Evolutionary conservation across 2,888 invertebrate genomes (phyloP).

Genomic region (Mythimna vitellina): DNA sequence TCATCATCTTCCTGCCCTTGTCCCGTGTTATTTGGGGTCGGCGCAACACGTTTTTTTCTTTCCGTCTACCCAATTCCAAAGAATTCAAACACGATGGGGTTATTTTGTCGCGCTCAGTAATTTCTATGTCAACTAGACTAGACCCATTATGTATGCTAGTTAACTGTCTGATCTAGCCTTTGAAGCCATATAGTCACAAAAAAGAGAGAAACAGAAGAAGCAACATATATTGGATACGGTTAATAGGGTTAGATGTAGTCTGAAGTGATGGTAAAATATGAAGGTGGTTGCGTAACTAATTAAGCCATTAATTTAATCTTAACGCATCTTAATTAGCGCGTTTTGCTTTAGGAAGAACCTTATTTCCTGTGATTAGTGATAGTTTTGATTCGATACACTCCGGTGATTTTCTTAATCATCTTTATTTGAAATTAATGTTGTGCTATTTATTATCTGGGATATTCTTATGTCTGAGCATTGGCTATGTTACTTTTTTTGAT

Average conservation of each 20-base stretch:
- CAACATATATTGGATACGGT: constrained; percentile 4
- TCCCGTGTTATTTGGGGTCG: too few species aligned
- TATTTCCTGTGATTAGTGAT: constrained; percentile 47
- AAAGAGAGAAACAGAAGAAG: neutral
- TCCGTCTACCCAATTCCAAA: too few species aligned
- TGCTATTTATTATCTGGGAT: neutral
- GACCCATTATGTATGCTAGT: neutral
- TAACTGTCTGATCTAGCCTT: neutral
- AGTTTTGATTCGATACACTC: constrained; percentile 43
- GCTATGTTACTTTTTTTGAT: too few species aligned
- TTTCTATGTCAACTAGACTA: neutral
- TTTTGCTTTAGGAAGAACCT: constrained; percentile 32
- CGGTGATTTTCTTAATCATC: constrained; percentile 24
- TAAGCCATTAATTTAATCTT: constrained; percentile 47
- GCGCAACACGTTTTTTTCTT: too few species aligned
- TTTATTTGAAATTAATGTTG: constrained; percentile 14
- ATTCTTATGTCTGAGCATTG: neutral
- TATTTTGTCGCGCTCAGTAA: too few species aligned
- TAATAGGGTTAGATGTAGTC: neutral
- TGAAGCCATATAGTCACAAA: neutral
- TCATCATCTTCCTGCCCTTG: too few species aligned
- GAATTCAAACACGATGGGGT: too few species aligned
- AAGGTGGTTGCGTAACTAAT: constrained; percentile 47
- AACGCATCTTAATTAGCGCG: constrained; percentile 49
- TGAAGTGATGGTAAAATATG: constrained; percentile 23